Evolutionary conservation across 2,113 vertebrate species (phyloP).

Genomic region (Spheniscus mendiculus): DNA sequence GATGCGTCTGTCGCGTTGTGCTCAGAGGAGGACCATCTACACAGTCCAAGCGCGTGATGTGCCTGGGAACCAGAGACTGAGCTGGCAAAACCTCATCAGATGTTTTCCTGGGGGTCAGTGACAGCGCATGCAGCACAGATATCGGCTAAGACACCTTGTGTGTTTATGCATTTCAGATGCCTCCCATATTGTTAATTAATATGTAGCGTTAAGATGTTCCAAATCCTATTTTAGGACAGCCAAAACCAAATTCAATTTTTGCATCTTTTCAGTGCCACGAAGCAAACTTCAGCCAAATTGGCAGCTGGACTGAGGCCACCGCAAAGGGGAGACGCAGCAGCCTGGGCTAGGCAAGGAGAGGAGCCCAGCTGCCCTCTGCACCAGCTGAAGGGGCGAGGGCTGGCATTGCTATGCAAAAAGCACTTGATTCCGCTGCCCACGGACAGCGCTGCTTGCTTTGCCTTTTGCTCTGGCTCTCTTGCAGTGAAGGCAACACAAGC

Average conservation of each 20-base stretch:
- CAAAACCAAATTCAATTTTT: neutral
- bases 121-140: neutral
- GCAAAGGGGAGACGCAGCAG: neutral
- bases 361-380: neutral
- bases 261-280: neutral
- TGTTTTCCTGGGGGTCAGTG: neutral
- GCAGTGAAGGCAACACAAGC: neutral
- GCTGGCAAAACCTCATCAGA: neutral
- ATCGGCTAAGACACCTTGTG: neutral
- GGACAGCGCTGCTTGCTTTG: neutral
- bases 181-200: neutral
- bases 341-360: neutral
- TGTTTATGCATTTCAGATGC: neutral
- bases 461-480: neutral
- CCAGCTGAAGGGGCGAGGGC: neutral
- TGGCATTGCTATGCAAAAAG: neutral
- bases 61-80: neutral
- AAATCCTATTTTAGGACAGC: neutral
- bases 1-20: rapidly evolving
- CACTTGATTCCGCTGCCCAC: neutral
- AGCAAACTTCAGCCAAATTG: neutral
- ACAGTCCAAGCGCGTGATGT: rapidly evolving
- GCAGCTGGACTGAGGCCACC: neutral
- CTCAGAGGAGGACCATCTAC: neutral
- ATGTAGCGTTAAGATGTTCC: neutral